Evolutionary conservation across 2,797 vertebrate species (phyloP).

Genomic region (Hippocampus kuda): DNA sequence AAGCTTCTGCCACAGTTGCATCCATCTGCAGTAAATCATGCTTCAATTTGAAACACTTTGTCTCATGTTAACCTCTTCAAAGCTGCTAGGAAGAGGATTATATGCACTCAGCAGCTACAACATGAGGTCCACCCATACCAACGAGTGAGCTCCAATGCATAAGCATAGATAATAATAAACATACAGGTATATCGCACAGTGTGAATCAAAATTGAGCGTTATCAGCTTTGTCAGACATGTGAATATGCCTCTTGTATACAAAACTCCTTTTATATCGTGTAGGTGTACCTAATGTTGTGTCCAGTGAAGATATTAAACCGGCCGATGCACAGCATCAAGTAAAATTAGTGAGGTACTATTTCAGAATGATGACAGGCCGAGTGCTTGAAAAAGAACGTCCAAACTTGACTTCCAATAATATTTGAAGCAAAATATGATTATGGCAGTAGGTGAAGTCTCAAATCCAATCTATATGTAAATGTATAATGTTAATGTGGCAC

Average conservation of each 20-base stretch:
- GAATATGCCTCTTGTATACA: neutral
- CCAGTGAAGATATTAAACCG: neutral
- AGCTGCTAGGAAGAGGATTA: neutral
- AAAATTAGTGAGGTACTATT: neutral
- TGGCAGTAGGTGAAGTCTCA: conserved; percentile 68
- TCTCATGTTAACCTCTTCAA: neutral
- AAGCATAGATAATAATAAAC: neutral
- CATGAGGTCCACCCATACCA: neutral
- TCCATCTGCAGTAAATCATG: neutral
- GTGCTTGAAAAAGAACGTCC: conserved; percentile 25
- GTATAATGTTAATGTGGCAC: conserved; percentile 56
- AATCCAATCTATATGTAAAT: conserved; percentile 79
- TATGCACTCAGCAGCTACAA: neutral
- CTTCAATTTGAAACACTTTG: neutral
- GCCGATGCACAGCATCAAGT: neutral
- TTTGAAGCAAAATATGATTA: conserved; percentile 66
- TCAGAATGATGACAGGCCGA: neutral
- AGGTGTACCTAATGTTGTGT: neutral
- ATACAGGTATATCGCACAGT: neutral
- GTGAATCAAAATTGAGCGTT: neutral
- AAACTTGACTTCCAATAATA: conserved; percentile 53
- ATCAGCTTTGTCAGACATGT: neutral
- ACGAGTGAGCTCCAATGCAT: neutral
- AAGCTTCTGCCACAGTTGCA: neutral
- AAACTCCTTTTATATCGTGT: neutral